These are phyloP conservation scores for Illadopsis cleaveri DNA, from an alignment of 2,113 vertebrate genomes.

Conservation along the genomic window DNA sequence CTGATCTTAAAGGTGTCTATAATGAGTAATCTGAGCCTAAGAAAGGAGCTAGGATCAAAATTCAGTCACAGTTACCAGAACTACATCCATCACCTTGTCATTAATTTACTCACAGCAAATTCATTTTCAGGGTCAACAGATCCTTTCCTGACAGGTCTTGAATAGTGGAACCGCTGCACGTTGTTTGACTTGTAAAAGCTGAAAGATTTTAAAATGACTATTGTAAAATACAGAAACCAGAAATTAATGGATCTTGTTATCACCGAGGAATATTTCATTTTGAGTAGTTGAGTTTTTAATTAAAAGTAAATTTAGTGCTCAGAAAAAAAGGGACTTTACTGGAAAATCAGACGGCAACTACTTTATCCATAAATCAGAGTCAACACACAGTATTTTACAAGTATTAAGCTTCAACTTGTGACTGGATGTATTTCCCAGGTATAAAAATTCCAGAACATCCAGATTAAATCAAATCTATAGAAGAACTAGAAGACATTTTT, in stretches of 20 bases:
- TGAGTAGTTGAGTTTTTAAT: background rate
- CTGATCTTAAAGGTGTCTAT: background rate
- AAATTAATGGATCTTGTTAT: background rate
- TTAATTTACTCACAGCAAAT: constrained; percentile 87
- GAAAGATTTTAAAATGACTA: constrained; percentile 3
- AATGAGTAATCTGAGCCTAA: background rate
- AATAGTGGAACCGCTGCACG: constrained; percentile 94
- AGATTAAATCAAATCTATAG: background rate
- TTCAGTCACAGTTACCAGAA: background rate
- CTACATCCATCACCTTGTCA: background rate
- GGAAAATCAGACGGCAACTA: background rate
- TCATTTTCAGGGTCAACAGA: constrained; percentile 94
- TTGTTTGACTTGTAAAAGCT: constrained; percentile 99
- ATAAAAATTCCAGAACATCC: background rate
- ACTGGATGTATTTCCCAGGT: background rate
- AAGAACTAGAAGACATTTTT: background rate
- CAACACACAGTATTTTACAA: background rate
- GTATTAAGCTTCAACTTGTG: background rate
- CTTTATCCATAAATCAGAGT: background rate
- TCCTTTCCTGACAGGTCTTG: constrained; percentile 91
- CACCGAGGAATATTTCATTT: background rate
- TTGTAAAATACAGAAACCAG: background rate
- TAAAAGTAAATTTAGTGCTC: background rate
- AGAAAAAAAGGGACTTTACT: background rate
- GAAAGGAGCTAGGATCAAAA: background rate